phyloP scores from a whole-genome alignment of 2,113 vertebrate genomes.

The Cacatua alba region DNA sequence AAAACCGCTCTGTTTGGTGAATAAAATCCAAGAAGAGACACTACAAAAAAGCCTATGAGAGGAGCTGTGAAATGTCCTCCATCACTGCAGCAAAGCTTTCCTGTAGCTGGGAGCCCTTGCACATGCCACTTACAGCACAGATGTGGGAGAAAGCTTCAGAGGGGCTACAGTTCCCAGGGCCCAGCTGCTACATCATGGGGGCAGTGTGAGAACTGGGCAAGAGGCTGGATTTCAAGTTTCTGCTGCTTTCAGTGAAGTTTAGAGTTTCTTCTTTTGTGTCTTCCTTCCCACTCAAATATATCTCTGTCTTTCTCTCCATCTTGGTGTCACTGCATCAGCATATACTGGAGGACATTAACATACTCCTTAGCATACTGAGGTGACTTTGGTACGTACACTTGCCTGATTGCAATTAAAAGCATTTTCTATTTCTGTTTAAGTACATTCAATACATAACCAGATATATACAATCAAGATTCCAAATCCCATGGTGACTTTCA shows the following conservation, averaged over 20 bases:
- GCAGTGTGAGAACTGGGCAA: neutral
- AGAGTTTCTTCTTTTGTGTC: neutral
- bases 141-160: neutral
- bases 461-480: neutral
- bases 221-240: neutral
- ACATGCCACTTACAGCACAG: neutral
- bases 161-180: neutral
- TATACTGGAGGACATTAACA: neutral
- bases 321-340: neutral
- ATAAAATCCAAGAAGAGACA: neutral
- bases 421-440: constrained; percentile 16
- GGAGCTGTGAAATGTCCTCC: neutral
- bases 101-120: rapidly evolving
- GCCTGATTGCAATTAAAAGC: constrained; percentile 55
- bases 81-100: neutral
- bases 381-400: neutral
- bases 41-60: neutral
- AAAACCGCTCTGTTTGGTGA: neutral
- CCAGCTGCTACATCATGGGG: neutral
- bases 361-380: neutral
- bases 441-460: neutral
- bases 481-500: constrained; percentile 28
- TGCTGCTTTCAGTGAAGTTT: neutral
- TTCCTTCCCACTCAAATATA: neutral
- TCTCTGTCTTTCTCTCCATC: neutral